Evolutionary conservation across 1,140 invertebrate genomes (phyloP).

Genomic region (Mycetomoellerius zeteki): DNA sequence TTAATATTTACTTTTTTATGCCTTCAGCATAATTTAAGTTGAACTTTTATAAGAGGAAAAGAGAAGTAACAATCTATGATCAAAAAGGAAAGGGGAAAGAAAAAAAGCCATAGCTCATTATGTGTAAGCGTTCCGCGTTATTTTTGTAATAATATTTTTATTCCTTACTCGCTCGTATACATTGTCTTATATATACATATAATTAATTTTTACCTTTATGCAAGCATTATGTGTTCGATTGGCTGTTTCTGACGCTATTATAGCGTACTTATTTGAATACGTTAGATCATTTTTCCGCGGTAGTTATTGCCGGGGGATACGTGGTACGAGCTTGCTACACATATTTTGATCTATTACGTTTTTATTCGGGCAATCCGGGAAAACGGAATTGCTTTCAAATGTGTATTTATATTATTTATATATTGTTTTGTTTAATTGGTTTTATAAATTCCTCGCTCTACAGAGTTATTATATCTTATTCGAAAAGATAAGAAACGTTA

Average conservation of each 20-base stretch:
- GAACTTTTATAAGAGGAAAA: conserved; percentile 27
- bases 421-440: conserved; percentile 61
- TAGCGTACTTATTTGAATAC: conserved; percentile 76
- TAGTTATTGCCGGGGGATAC: conserved; percentile 26
- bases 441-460: conserved; percentile 52
- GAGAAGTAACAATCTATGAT: conserved; percentile 40
- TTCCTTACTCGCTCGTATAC: conserved; percentile 69
- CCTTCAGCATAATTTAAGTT: conserved; percentile 58
- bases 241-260: conserved; percentile 78
- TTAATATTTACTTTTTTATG: conserved; percentile 32
- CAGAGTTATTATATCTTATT: conserved; percentile 58
- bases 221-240: conserved; percentile 81
- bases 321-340: conserved; percentile 57
- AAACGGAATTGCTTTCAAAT: conserved; percentile 55
- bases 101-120: conserved; percentile 53
- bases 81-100: conserved; percentile 23
- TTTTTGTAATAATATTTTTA: conserved; percentile 77
- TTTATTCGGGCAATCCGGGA: conserved; percentile 67
- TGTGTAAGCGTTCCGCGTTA: conserved; percentile 69
- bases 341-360: conserved; percentile 67
- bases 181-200: conserved; percentile 66
- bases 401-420: conserved; percentile 70
- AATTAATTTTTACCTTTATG: conserved; percentile 71
- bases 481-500: conserved; percentile 36
- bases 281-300: conserved; percentile 44